Evolutionary conservation across 2,888 invertebrate genomes (phyloP), one percentile per base, ranked within the genome.

Genomic region (Drosophila mimetica): DNA sequence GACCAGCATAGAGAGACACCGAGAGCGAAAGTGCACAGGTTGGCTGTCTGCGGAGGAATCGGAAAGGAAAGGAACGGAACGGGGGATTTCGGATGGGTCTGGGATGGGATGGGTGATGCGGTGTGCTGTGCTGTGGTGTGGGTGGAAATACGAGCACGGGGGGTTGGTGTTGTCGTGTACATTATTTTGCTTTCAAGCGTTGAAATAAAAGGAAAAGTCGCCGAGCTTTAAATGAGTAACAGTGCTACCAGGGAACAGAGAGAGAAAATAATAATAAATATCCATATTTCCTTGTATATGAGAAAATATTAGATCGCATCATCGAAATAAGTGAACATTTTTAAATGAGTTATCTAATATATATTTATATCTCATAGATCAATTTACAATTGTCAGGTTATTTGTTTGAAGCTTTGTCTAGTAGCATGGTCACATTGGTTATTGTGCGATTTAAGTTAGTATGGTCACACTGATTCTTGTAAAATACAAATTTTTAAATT

Each of bases 101-200:
- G 7, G 41, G 22, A 22, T 22, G 22, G 6, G 22, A 14, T 28
- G 20, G 25, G 6, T n/a, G n/a, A n/a, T n/a, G n/a, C n/a, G n/a
- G n/a, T n/a, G n/a, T n/a, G n/a, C n/a, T n/a, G n/a, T n/a, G n/a
- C n/a, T n/a, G n/a, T n/a, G n/a, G n/a, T n/a, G 44, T 34, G 28
- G 39, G 58, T 25, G 22, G 46, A 30, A 18, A 18, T 18, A 28
- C 14, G 28, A 46, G 46, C 14, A 7, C 7, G 11, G 30, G 47
- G 22, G 39, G 36, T 6, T 46, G 16, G 18, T 57, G 48, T 57
- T 80, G 81, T 83, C 86, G 72, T 86, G 86, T 83, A 83, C 82
- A 86, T 83, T 83, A 83, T 80, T 83, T 86, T 84, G 84, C 82
- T 83, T 83, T 83, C 78, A 84, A 78, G 73, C 69, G 71, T 57